These are phyloP conservation scores for Nesoenas mayeri DNA, from an alignment of 2,113 vertebrate species.

Conservation along the genomic window DNA sequence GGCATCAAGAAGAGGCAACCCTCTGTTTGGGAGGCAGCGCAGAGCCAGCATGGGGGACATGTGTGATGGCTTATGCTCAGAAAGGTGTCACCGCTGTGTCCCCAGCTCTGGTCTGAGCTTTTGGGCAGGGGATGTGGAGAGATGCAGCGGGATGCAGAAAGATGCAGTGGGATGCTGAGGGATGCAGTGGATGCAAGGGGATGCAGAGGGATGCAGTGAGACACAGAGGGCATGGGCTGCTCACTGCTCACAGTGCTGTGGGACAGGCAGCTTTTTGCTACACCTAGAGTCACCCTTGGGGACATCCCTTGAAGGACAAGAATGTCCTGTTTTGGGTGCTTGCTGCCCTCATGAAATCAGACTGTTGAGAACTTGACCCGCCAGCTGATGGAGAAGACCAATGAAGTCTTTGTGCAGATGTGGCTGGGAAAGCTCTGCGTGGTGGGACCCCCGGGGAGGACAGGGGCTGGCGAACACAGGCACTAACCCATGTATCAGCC, in stretches of 20 bases:
- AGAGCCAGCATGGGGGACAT: accelerated
- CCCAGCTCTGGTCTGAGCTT: accelerated
- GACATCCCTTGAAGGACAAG: accelerated
- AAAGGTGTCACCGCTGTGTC: neutral
- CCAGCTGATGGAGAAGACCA: neutral
- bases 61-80: accelerated
- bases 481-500: accelerated
- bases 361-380: neutral
- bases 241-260: accelerated
- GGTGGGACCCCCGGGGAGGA: neutral
- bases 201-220: neutral
- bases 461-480: neutral
- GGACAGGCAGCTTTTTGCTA: neutral
- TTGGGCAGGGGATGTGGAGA: neutral
- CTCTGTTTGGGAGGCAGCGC: neutral
- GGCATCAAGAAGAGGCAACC: neutral
- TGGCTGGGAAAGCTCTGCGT: neutral
- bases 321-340: neutral
- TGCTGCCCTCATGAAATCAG: neutral
- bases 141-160: too few species aligned
- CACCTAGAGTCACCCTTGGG: neutral
- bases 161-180: too few species aligned
- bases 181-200: neutral
- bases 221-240: neutral
- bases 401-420: too few species aligned